These are phyloP conservation scores for Chitala chitala DNA, from an alignment of 2,113 vertebrate genomes.

Conservation along the genomic window DNA sequence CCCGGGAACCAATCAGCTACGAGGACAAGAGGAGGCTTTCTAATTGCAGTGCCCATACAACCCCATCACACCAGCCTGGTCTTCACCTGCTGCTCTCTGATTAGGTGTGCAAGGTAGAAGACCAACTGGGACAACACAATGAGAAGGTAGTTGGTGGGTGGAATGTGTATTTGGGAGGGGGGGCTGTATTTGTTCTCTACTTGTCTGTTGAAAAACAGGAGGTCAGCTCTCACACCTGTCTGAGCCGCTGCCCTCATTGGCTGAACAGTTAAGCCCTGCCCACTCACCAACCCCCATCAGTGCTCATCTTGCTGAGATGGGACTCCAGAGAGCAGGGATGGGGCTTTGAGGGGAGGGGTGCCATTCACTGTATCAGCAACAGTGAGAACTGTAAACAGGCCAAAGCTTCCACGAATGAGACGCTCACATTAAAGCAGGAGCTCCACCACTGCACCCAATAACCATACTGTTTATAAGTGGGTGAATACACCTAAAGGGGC, in stretches of 20 bases:
- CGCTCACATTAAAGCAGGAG: no score
- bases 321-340: conserved; percentile 40
- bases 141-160: conserved; percentile 26
- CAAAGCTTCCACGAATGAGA: background rate
- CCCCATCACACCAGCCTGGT: background rate
- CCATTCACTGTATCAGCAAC: conserved; percentile 50
- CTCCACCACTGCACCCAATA: background rate
- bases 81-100: conserved; percentile 22
- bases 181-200: conserved; percentile 30
- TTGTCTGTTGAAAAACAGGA: conserved; percentile 28
- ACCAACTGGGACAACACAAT: conserved; percentile 36
- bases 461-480: background rate
- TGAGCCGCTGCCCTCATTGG: conserved; percentile 22
- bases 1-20: conserved; percentile 76
- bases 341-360: conserved; percentile 40
- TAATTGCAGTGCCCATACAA: conserved; percentile 63
- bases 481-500: background rate
- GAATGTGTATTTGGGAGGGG: conserved; percentile 17
- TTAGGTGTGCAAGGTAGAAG: background rate
- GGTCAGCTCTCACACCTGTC: conserved; percentile 20
- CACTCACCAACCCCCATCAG: conserved; percentile 55
- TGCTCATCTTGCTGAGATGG: conserved; percentile 16
- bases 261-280: conserved; percentile 23
- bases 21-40: conserved; percentile 46
- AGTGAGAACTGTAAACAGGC: conserved; percentile 54